Evolutionary conservation across 53 echinoderm and acorn worm genomes (phyloP).

Genomic region (Apostichopus leukothele): DNA sequence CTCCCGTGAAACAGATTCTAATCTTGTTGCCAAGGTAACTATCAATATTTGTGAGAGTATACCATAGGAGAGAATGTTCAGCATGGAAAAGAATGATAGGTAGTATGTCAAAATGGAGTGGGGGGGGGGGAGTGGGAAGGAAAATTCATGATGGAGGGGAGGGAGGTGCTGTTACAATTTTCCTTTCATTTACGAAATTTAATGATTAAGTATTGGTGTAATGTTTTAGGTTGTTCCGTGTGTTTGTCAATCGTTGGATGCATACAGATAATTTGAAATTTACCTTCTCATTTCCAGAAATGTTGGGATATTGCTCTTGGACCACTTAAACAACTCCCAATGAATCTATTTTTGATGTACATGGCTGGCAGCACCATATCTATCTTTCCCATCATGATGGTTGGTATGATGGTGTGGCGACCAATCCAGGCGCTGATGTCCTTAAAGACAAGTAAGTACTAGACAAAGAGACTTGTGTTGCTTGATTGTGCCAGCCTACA

Average conservation of each 20-base stretch:
- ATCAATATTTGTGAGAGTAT: not conserved
- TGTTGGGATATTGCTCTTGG: conserved; percentile 98
- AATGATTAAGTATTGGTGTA: no score
- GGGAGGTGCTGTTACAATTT: no score
- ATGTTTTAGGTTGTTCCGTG: not conserved
- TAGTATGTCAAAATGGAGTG: no score
- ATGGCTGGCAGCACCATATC: conserved; percentile 99
- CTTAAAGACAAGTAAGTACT: conserved; percentile 82
- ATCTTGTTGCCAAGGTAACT: conserved; percentile 80
- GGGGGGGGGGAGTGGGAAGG: not conserved
- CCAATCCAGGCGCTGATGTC: conserved; percentile 93
- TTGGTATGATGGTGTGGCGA: conserved; percentile 99
- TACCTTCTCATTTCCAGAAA: conserved; percentile 63
- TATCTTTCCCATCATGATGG: conserved; percentile 99
- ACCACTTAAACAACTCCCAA: conserved; percentile 92
- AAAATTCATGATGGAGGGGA: not conserved
- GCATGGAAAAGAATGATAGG: no score
- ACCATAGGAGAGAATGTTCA: no score
- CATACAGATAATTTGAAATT: not conserved
- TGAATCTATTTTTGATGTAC: conserved; percentile 99
- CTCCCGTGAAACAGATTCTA: conserved; percentile 77
- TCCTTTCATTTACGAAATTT: no score
- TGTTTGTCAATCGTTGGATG: not conserved
- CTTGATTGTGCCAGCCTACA: no score
- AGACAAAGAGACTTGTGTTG: no score